Evolutionary conservation across 1,140 invertebrate genomes (phyloP).

Genomic region (Drosophila malerkotliana): DNA sequence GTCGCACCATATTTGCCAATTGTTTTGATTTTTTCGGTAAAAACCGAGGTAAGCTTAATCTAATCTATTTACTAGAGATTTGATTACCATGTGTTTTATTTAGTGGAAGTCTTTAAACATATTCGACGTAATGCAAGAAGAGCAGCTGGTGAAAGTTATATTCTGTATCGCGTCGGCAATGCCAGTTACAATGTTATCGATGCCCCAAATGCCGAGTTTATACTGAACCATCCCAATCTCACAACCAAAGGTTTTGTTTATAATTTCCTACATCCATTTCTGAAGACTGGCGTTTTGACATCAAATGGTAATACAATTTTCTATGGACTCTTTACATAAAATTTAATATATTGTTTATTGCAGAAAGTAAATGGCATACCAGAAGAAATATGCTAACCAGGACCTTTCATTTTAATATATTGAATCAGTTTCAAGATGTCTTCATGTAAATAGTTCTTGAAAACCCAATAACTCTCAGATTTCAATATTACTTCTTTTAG

Average conservation of each 20-base stretch:
- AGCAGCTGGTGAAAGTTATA: constrained; percentile 34
- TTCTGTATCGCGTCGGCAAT: constrained; percentile 50
- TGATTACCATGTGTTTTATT: neutral
- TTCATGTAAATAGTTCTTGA: constrained; percentile 85
- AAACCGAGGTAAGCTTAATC: constrained; percentile 40
- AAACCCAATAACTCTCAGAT: neutral
- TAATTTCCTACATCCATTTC: constrained; percentile 87
- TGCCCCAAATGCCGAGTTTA: constrained; percentile 56
- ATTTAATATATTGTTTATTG: neutral
- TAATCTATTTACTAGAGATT: neutral
- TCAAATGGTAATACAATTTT: constrained; percentile 84
- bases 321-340: rapidly evolving
- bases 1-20: constrained; percentile 51
- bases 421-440: constrained; percentile 89
- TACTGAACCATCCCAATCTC: constrained; percentile 63
- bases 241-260: constrained; percentile 74
- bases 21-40: constrained; percentile 52
- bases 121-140: constrained; percentile 5
- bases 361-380: constrained; percentile 89
- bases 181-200: constrained; percentile 66
- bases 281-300: constrained; percentile 88
- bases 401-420: constrained; percentile 95
- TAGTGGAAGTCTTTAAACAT: constrained; percentile 46
- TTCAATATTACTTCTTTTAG: constrained; percentile 84
- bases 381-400: constrained; percentile 93